phyloP scores from a whole-genome alignment of 2,797 vertebrate genomes.

The Monodelphis domestica region DNA sequence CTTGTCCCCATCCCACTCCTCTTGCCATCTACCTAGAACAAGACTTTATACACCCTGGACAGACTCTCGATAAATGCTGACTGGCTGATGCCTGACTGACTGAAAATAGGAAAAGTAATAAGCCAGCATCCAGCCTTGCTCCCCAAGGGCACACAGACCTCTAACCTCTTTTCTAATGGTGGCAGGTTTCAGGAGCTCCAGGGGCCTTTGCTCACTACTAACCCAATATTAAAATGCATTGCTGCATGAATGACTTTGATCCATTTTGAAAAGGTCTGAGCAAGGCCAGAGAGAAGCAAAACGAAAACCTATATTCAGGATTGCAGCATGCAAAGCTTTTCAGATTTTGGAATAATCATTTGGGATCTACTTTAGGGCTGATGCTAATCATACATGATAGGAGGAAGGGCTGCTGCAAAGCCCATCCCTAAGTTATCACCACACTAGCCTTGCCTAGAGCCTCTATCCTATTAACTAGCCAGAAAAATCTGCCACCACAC shows the following conservation, averaged over 20 bases:
- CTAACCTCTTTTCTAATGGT: constrained; percentile 24
- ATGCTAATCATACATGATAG: not conserved
- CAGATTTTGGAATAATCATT: not conserved
- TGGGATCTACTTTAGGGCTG: no score
- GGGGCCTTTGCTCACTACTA: constrained; percentile 24
- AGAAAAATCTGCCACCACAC: not conserved
- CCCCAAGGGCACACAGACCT: not conserved
- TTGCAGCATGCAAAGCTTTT: constrained; percentile 12
- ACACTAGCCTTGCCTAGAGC: not conserved
- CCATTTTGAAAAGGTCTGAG: constrained; percentile 6
- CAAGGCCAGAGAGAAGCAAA: not conserved
- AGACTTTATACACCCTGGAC: not conserved
- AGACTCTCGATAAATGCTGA: constrained; percentile 37
- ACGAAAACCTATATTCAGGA: not conserved
- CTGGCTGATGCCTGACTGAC: constrained; percentile 4
- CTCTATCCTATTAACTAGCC: not conserved
- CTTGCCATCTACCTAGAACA: not conserved
- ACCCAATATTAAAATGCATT: constrained; percentile 33
- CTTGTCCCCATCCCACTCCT: not conserved
- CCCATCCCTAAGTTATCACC: not conserved
- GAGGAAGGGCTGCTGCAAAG: not conserved
- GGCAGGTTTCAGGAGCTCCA: not conserved
- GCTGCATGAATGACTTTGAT: constrained; percentile 4
- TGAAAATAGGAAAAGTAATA: constrained; percentile 40
- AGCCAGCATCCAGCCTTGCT: not conserved